Conservation (phyloP, 2,113 vertebrate species). For the Ginglymostoma cirratum region DNA sequence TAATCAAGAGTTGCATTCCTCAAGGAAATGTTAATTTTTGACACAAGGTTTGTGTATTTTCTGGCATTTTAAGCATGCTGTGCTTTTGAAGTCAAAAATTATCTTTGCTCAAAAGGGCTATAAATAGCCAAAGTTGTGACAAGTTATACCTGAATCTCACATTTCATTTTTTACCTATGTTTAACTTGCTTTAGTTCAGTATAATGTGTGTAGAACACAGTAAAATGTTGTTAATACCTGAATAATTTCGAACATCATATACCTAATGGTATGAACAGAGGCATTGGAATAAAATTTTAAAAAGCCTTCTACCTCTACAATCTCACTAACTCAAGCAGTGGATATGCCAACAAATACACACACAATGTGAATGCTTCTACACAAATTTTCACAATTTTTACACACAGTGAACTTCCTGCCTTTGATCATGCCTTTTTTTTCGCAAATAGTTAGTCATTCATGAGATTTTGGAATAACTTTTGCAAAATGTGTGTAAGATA, state of each 20-base stretch:
- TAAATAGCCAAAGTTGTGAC: neutral
- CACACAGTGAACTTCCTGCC: neutral
- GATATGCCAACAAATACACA: neutral
- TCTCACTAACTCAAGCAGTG: neutral
- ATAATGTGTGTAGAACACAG: neutral
- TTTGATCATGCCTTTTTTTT: neutral
- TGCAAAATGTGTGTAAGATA: neutral
- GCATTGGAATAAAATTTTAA: neutral
- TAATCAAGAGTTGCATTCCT: neutral
- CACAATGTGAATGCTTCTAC: neutral
- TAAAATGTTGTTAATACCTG: neutral
- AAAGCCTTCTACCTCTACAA: neutral
- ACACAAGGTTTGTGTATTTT: neutral
- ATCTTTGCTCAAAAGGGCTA: neutral
- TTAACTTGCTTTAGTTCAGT: too few relatives aligned
- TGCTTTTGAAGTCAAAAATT: neutral
- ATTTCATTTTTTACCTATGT: neutral
- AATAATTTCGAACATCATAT: neutral
- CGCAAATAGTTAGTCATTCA: neutral
- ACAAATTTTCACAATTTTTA: neutral
- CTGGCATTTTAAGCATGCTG: neutral
- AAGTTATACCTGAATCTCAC: neutral
- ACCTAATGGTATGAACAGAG: neutral
- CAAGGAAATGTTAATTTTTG: neutral
- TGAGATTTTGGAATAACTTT: neutral